Evolutionary conservation across 2,888 invertebrate genomes (phyloP), one percentile per base, ranked within the genome.

Genomic region (Zaprionus lineosus): DNA sequence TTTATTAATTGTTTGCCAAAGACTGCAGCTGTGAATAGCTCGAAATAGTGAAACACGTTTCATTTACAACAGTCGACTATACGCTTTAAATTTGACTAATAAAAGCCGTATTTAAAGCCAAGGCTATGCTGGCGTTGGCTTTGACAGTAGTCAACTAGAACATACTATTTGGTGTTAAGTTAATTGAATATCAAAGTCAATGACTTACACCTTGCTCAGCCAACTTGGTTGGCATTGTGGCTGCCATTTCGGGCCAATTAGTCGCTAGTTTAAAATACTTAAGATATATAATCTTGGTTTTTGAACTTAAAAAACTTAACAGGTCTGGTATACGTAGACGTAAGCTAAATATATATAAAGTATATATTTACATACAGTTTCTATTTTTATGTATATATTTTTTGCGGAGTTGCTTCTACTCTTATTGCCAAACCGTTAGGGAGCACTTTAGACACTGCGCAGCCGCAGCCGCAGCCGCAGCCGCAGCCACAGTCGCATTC

Each of bases 161-260:
- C 86, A 82, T 51, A 56, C 47, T 39, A 55, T 59, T 69, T 67
- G 81, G 46, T 46, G 51, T 82, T 82, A 77, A 61, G 65, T 78
- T 74, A 84, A 77, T 86, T 82, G 79, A 86, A 86, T 63, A 86
- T 81, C 86, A 81, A 81, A 86, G 86, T 81, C 81, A 81, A 81
- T 81, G 81, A 81, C 86, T 81, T 86, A 78, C 86, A 82, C 74
- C 81, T 60, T 55, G 53, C 61, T 70, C 56, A 58, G 79, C 74
- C 85, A 86, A 84, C 58, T 71, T 52, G 56, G 28, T 56, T 71
- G 73, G 84, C 67, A 74, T 69, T 74, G 81, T 68, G 63, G 76
- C 66, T 71, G 64, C 82, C 78, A 86, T 64, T 73, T 76, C 72
- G 66, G 64, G 83, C 85, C 86, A 86, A 86, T 77, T 86, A 84